Percentiles rank a stretch among this genome's conserved stretches.
phyloP scores from a whole-genome alignment of 2,113 vertebrate genomes.

The Poeciliopsis prolifica region DNA sequence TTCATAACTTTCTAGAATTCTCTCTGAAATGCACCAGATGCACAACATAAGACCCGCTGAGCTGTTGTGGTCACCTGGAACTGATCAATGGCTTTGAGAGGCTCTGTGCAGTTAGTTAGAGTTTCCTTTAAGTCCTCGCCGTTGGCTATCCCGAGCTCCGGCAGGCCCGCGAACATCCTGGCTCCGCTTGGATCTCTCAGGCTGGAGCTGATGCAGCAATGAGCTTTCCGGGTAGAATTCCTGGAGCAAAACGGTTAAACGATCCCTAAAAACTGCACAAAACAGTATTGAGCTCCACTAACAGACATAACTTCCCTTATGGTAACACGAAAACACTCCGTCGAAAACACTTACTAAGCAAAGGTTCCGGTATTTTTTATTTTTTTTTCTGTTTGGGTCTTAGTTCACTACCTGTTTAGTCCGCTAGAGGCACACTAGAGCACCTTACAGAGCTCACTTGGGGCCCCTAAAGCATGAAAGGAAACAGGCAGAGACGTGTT shows the following conservation, averaged over 20 bases:
- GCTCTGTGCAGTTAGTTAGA: slow-evolving; percentile 97
- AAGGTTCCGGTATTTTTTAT: background rate
- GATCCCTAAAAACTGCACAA: background rate
- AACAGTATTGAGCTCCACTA: background rate
- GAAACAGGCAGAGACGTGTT: background rate
- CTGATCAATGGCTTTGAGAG: slow-evolving; percentile 97
- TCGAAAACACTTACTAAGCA: background rate
- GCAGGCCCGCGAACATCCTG: slow-evolving; percentile 90
- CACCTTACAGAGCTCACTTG: too few species aligned
- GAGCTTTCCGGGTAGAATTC: background rate
- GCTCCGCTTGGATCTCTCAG: slow-evolving; percentile 19
- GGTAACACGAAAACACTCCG: slow-evolving; percentile 43
- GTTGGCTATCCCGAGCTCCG: slow-evolving; percentile 94
- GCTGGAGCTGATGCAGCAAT: background rate
- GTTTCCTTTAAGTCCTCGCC: slow-evolving; percentile 98
- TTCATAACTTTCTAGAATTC: background rate
- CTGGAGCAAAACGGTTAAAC: fast-evolving
- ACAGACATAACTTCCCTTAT: slow-evolving; percentile 50
- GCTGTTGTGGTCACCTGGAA: slow-evolving; percentile 85
- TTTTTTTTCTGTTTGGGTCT: background rate
- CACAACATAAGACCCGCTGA: background rate
- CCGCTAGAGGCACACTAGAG: too few species aligned
- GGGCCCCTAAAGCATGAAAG: background rate
- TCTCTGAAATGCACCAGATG: background rate
- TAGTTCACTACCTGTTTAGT: background rate